Percentiles rank a stretch among this genome's conserved stretches.
These are phyloP conservation scores for Peromyscus attwateri DNA, from an alignment of 2,797 vertebrate species.

Conservation along the genomic window DNA sequence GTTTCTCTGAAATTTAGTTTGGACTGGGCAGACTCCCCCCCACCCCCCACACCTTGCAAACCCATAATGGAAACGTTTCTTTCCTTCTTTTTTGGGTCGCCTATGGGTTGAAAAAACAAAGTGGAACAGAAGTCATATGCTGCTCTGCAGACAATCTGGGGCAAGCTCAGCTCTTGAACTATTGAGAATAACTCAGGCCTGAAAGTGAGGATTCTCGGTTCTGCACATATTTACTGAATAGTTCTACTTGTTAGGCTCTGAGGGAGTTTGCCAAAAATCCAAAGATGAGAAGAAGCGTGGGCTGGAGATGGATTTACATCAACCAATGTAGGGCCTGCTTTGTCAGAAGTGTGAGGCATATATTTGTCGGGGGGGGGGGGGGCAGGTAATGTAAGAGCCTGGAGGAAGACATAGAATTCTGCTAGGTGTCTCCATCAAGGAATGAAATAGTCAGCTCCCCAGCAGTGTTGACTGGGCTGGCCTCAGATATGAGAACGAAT, in stretches of 20 bases:
- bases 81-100: slow-evolving; percentile 65
- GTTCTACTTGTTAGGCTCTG: slow-evolving; percentile 27
- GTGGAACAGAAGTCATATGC: slow-evolving; percentile 73
- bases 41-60: not conserved
- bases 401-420: not conserved
- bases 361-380: not conserved
- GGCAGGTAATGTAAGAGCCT: not conserved
- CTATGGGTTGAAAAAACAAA: slow-evolving; percentile 67
- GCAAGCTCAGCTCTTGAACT: slow-evolving; percentile 60
- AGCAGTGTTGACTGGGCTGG: not conserved
- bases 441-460: not conserved
- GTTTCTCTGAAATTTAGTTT: slow-evolving; percentile 62
- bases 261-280: not conserved
- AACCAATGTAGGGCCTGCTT: not conserved
- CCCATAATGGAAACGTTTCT: slow-evolving; percentile 54
- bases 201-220: slow-evolving; percentile 41
- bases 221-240: not conserved
- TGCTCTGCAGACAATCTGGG: slow-evolving; percentile 75
- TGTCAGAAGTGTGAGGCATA: not conserved
- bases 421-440: not conserved
- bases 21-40: not conserved
- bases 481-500: slow-evolving; percentile 6
- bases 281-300: not conserved
- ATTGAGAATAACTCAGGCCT: slow-evolving; percentile 73
- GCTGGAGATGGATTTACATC: not conserved